Base-by-base conservation (phyloP, 1,140 invertebrate genomes). In the Frieseomelitta varia region DNA sequence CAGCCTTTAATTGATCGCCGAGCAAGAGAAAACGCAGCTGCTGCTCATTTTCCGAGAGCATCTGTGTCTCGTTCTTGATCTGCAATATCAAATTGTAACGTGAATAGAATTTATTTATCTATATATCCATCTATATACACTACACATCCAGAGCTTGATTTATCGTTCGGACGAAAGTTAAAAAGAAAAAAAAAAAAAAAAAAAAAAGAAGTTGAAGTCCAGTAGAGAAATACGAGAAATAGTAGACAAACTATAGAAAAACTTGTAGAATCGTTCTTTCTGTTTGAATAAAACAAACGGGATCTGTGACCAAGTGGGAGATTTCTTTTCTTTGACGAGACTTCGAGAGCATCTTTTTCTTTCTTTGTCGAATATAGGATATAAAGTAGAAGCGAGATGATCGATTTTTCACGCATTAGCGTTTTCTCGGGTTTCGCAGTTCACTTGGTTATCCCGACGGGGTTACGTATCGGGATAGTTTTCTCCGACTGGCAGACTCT, bases 401-500 rank as follows among this genome's bases (percentile, higher is more conserved):
- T 79, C 15, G 65, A 69, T 69, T 69, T n/a, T 56, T 30, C 34
- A 6, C 51, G 6, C 19, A n/a, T 10, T 61, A 2, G 6, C 3
- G 24, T 67, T 47, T 61, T 27, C n/a, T 73, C 24, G 21, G 47
- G 15, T 67, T 78, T 24, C 47, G 19, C 10, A 4, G n/a, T 8
- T 30, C 30, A 30, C 39, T 47, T 47, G 4, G 39, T 39, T 39
- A 39, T 39, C 39, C 39, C 39, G 39, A 39, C 39, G n/a, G n/a
- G n/a, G 39, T 51, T 47, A 63, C 39, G n/a, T 6, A 30, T 15
- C 24, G 51, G 27, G 72, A 72, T 63, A 39, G 63, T 78, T 81
- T 69, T n/a, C 58, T 53, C 17, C 19, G 21, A 19, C 69, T 84
- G 80, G 80, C 79, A 86, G 72, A 73, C 79, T 72, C 69, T 81